Evolutionary conservation across 2,797 vertebrate species (phyloP), one percentile per base, ranked within the genome.

Genomic region (Danio kyathit): DNA sequence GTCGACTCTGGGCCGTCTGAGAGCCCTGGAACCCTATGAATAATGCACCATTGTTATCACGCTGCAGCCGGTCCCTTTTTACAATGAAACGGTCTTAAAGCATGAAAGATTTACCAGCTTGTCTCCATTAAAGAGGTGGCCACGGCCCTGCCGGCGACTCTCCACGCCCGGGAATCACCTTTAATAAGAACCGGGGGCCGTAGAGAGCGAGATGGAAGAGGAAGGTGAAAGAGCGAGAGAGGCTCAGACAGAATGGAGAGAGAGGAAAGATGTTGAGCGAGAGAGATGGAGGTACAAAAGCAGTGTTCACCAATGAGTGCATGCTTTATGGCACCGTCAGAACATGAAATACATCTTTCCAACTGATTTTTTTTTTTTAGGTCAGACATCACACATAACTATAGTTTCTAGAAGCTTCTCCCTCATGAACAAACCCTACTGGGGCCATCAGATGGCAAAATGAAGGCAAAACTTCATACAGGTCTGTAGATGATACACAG

Each of bases 31-130:
- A 67, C 43, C 9, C 1, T 82, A 90, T 91, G 75, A 60, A 67
- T 90, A 71, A 87, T 91, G 87, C 73, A 89, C 86, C 80, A 83
- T 87, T 89, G 82, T 88, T 89, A 76, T 77, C 89, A 81, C 48
- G 80, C 85, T 51, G 74, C 86, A 88, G 83, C 81, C 81, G 69
- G 86, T 84, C 88, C 85, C 73, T 86, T 91, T 92, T 90, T 88
- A 91, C 89, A 91, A 90, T 87, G 85, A 90, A 92, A 88, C 78
- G 66, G 87, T 88, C 89, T 86, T 91, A 90, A 89, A 88, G 85
- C 86, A 89, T 92, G 88, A 91, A 90, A 91, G 86, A 90, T 92
- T 88, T 89, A 91, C 71, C 81, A 88, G 81, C 80, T 87, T 88
- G 71, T 88, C 84, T 87, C 83, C 79, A 88, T 90, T 89, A 88